These are phyloP conservation scores for Lucifuga dentata DNA, from an alignment of 2,113 vertebrate genomes.

Conservation along the genomic window DNA sequence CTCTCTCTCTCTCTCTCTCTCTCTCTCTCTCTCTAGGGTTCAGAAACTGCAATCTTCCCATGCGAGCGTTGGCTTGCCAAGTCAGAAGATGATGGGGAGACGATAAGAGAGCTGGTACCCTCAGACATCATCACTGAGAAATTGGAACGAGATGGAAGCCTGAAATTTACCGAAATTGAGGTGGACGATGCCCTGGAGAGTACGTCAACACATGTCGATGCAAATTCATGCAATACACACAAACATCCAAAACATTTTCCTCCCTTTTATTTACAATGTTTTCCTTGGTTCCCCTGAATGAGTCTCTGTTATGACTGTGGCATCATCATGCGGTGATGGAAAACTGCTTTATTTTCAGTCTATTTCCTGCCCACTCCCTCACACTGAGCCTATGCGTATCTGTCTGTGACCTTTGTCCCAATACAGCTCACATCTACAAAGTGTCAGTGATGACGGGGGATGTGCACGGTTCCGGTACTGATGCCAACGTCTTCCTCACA, in stretches of 20 bases:
- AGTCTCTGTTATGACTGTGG: slow-evolving; percentile 26
- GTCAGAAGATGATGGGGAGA: slow-evolving; percentile 95
- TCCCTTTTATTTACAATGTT: no score
- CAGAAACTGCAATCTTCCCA: slow-evolving; percentile 92
- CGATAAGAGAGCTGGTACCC: slow-evolving; percentile 92
- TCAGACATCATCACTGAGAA: slow-evolving; percentile 96
- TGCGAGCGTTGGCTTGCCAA: slow-evolving; percentile 95
- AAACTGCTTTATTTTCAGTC: slow-evolving; percentile 31
- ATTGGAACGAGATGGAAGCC: slow-evolving; percentile 90
- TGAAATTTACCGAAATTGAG: slow-evolving; percentile 90
- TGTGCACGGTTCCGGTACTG: slow-evolving; percentile 89
- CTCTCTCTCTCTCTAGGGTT: slow-evolving; percentile 83
- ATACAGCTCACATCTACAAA: slow-evolving; percentile 89
- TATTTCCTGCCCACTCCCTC: slow-evolving; percentile 11
- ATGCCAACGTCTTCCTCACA: slow-evolving; percentile 95
- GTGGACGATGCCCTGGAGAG: slow-evolving; percentile 96
- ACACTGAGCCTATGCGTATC: not conserved
- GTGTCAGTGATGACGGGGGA: slow-evolving; percentile 94
- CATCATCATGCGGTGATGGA: not conserved
- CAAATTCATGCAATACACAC: no score
- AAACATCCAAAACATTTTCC: not conserved
- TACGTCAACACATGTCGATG: slow-evolving; percentile 83
- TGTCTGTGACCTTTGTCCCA: slow-evolving; percentile 19
- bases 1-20: not conserved
- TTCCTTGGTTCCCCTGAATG: not conserved